These are phyloP conservation scores for Drosophila ustulata DNA, from an alignment of 2,888 invertebrate genomes.

Conservation along the genomic window DNA sequence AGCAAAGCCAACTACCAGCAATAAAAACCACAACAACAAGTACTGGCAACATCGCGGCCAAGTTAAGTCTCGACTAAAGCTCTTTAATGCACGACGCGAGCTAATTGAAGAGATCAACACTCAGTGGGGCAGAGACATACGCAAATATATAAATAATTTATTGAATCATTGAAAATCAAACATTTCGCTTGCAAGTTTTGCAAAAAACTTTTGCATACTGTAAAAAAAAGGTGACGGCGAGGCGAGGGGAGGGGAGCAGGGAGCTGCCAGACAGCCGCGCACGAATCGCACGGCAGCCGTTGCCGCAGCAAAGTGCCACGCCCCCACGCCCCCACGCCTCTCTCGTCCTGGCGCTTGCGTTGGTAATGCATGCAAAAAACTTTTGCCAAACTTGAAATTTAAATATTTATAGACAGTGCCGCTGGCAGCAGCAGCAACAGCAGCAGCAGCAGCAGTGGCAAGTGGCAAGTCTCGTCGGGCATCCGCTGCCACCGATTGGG, in stretches of 20 bases:
- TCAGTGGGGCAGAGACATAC: slow-evolving; percentile 38
- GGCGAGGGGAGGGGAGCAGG: neutral
- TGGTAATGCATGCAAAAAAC: slow-evolving; percentile 81
- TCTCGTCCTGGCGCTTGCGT: slow-evolving; percentile 21
- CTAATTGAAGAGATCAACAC: slow-evolving; percentile 73
- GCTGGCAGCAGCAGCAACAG: slow-evolving; percentile 56
- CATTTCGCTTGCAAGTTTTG: slow-evolving; percentile 81
- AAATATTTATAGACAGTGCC: slow-evolving; percentile 80
- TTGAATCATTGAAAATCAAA: slow-evolving; percentile 82
- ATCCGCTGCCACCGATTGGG: neutral
- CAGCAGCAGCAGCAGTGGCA: neutral
- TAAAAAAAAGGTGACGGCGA: neutral
- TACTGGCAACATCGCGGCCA: slow-evolving; percentile 30
- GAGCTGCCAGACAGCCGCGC: slow-evolving; percentile 44
- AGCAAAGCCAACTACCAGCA: slow-evolving; percentile 9
- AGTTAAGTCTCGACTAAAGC: slow-evolving; percentile 15
- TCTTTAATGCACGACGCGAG: slow-evolving; percentile 42
- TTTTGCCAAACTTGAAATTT: slow-evolving; percentile 81
- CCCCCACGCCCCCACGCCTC: neutral
- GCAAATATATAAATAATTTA: slow-evolving; percentile 80
- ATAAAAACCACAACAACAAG: slow-evolving; percentile 1
- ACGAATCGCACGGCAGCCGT: slow-evolving; percentile 51
- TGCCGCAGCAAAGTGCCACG: slow-evolving; percentile 56
- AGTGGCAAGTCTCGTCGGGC: slow-evolving; percentile 50
- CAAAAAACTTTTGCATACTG: slow-evolving; percentile 28